A percentile compares a stretch with the other conserved stretches of the same genome.
These are phyloP conservation scores for Drosophila neocordata DNA, from an alignment of 1,140 invertebrate species.

Conservation along the genomic window DNA sequence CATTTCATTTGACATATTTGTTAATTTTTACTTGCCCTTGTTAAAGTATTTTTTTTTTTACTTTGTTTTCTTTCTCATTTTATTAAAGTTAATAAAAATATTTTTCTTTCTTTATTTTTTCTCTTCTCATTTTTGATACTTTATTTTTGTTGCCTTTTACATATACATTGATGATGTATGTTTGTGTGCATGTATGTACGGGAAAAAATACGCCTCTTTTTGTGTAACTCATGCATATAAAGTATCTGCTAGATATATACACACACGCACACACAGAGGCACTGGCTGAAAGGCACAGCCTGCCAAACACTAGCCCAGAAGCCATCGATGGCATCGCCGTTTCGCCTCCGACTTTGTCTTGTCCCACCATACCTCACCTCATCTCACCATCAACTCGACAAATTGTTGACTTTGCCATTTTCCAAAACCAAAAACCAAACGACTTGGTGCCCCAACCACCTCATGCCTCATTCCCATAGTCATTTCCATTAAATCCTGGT, in stretches of 20 bases:
- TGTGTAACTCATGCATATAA: conserved; percentile 64
- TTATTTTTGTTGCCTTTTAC: neutral
- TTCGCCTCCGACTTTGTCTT: neutral
- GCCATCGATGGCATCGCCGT: conserved; percentile 1
- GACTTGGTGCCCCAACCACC: conserved; percentile 20
- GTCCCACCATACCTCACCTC: neutral
- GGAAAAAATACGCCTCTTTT: conserved; percentile 60
- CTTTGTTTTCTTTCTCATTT: conserved; percentile 33
- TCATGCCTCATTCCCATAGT: conserved; percentile 21
- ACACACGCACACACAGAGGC: conserved; percentile 33
- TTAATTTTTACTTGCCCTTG: too few species aligned
- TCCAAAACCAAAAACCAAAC: conserved; percentile 18
- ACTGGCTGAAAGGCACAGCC: conserved; percentile 31
- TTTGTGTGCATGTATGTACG: conserved; percentile 28
- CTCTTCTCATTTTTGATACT: too few species aligned
- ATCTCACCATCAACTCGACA: neutral
- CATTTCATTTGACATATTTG: neutral
- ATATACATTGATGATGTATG: neutral
- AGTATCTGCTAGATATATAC: conserved; percentile 59
- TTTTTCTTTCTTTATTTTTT: too few species aligned
- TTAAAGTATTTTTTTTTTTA: conserved; percentile 9
- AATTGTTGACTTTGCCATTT: conserved; percentile 10
- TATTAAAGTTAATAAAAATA: conserved; percentile 9
- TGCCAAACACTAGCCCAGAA: conserved; percentile 8
- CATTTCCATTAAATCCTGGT: conserved; percentile 9